phyloP scores from a whole-genome alignment of 1,140 invertebrate species.

The Onthophagus taurus region DNA sequence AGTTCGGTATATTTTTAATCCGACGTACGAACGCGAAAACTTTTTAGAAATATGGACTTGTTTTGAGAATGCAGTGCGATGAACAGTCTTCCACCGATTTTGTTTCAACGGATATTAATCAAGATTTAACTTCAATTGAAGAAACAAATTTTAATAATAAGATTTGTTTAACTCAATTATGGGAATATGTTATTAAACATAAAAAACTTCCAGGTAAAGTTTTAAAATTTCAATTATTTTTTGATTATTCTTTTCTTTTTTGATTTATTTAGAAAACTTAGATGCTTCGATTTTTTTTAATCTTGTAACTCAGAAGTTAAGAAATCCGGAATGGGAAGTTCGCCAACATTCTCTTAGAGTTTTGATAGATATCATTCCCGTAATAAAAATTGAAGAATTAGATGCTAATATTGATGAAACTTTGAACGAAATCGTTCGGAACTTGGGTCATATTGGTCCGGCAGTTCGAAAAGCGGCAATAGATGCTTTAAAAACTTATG shows the following conservation, averaged over 20 bases:
- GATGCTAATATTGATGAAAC: conserved; percentile 50
- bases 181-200: no score
- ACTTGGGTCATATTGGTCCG: conserved; percentile 63
- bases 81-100: no score
- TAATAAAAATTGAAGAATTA: conserved; percentile 48
- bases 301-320: conserved; percentile 58
- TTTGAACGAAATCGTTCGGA: conserved; percentile 56
- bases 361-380: conserved; percentile 61
- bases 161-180: no score
- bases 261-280: conserved; percentile 43
- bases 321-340: conserved; percentile 71
- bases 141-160: no score
- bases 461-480: conserved; percentile 57
- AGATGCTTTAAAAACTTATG: conserved; percentile 17
- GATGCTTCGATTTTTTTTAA: conserved; percentile 53
- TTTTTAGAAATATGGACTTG: no score
- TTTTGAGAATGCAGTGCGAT: no score
- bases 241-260: conserved; percentile 5
- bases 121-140: no score
- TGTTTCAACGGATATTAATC: no score
- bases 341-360: conserved; percentile 67
- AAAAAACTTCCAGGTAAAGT: no score
- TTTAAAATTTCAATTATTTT: no score
- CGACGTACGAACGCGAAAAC: no score
- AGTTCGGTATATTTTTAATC: no score